These are phyloP conservation scores for Shargacucullia verbasci DNA, from an alignment of 2,888 invertebrate genomes.

Conservation along the genomic window DNA sequence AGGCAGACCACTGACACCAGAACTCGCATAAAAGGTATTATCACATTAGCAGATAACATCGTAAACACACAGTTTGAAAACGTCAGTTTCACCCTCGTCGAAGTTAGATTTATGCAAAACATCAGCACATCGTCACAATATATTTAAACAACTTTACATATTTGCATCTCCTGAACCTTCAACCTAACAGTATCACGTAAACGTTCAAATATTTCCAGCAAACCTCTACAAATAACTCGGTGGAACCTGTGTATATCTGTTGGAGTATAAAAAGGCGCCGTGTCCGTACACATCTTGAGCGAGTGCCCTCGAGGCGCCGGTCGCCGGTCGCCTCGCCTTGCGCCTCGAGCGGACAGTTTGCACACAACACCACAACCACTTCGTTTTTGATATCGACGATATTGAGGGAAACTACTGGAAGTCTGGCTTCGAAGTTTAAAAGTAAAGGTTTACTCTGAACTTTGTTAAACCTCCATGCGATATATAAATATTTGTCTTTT, in stretches of 20 bases:
- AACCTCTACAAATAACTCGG: conserved; percentile 26
- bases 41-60: no score
- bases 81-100: no score
- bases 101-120: no score
- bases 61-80: no score
- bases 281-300: conserved; percentile 47
- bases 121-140: no score
- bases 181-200: conserved; percentile 33
- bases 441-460: no score
- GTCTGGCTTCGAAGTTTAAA: conserved; percentile 2
- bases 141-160: background rate
- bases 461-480: no score
- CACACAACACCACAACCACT: conserved; percentile 28
- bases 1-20: no score
- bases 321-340: background rate
- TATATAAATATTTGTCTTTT: no score
- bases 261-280: conserved; percentile 47
- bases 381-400: conserved; percentile 30
- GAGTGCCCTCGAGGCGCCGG: conserved; percentile 45
- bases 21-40: no score
- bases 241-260: conserved; percentile 34
- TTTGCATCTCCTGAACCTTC: background rate
- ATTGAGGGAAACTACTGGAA: conserved; percentile 16
- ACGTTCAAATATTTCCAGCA: conserved; percentile 40
- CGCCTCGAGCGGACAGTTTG: conserved; percentile 9